Percentiles rank a stretch among this genome's conserved stretches.
phyloP scores from a whole-genome alignment of 2,113 vertebrate species.

The Dipodomys stephensi region DNA sequence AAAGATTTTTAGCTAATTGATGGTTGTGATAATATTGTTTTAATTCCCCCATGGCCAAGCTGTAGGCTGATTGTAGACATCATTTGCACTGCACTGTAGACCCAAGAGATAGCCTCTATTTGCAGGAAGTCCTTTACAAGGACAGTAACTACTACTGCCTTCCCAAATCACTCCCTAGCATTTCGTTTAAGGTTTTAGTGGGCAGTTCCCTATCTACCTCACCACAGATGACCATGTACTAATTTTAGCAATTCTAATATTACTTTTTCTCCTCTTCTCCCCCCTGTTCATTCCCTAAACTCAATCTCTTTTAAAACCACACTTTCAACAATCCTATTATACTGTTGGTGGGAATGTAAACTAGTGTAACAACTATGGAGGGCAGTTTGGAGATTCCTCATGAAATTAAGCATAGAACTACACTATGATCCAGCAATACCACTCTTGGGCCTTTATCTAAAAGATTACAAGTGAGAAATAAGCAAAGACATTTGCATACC shows the following conservation, averaged over 20 bases:
- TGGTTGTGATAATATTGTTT: constrained; percentile 41
- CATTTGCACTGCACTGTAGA: constrained; percentile 40
- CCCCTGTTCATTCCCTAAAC: background rate
- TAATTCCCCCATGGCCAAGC: background rate
- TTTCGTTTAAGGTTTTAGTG: constrained; percentile 53
- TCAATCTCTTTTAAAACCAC: constrained; percentile 13
- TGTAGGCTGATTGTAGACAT: constrained; percentile 60
- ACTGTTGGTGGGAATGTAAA: no score
- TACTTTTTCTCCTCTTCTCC: background rate
- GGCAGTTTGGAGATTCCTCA: no score
- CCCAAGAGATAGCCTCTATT: constrained; percentile 42
- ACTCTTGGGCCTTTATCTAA: no score
- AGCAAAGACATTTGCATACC: no score
- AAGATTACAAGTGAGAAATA: no score
- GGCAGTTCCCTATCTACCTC: background rate
- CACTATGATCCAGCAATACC: no score
- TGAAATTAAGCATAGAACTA: no score
- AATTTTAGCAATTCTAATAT: constrained; percentile 32
- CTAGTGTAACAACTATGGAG: no score
- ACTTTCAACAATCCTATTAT: background rate
- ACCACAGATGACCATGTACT: background rate
- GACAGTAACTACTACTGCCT: background rate
- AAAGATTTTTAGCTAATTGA: constrained; percentile 58
- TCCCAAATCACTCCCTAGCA: constrained; percentile 33
- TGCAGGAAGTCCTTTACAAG: constrained; percentile 27